phyloP scores from a whole-genome alignment of 2,113 vertebrate species.

The Zosterops japonicus region DNA sequence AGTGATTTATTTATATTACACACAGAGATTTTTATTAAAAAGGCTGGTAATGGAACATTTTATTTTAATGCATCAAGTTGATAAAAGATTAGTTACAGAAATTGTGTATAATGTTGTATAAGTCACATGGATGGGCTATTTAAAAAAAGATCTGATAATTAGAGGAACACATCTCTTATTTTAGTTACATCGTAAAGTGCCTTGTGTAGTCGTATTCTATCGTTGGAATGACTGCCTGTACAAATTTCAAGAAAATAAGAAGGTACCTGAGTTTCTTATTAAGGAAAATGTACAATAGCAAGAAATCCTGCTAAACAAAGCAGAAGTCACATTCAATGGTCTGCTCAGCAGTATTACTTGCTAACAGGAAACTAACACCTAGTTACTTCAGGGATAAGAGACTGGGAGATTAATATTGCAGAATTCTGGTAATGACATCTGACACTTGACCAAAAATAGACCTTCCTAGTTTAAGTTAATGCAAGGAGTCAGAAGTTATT shows the following conservation, averaged over 20 bases:
- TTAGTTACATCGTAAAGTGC: conserved; percentile 95
- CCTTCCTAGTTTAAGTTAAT: background rate
- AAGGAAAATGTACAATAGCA: conserved; percentile 71
- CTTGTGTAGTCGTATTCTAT: conserved; percentile 99
- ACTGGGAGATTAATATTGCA: background rate
- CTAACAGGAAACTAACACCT: background rate
- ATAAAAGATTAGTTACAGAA: conserved; percentile 78
- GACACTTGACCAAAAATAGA: background rate
- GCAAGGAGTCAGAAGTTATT: background rate
- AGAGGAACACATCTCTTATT: conserved; percentile 41
- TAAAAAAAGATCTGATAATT: conserved; percentile 69
- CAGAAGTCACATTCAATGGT: background rate
- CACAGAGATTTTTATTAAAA: conserved; percentile 79
- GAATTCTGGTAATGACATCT: background rate
- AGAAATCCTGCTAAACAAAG: background rate
- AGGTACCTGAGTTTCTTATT: conserved; percentile 88
- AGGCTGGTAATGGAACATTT: conserved; percentile 77
- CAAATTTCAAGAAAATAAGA: conserved; percentile 99
- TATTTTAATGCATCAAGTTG: conserved; percentile 78
- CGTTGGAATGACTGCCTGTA: conserved; percentile 99
- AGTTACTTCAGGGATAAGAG: background rate
- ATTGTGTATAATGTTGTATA: conserved; percentile 61
- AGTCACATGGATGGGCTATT: conserved; percentile 71
- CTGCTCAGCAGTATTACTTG: background rate
- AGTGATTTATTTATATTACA: conserved; percentile 68